Evolutionary conservation across 2,113 vertebrate genomes (phyloP).

Genomic region (Sebastes schlegelii): DNA sequence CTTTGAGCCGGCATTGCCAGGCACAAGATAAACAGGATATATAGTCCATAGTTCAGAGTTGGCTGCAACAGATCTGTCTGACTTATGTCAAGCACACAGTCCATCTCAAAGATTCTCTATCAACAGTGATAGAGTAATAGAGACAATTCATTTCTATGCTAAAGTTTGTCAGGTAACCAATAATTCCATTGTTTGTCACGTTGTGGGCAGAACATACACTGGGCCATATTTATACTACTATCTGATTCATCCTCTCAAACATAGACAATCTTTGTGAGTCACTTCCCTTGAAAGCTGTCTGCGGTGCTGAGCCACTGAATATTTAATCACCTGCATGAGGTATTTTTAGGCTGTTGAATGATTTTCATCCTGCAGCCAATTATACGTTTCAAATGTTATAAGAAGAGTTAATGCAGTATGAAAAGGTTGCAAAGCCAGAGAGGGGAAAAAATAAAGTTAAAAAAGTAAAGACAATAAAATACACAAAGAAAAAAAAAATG

Average conservation of each 20-base stretch:
- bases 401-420: background rate
- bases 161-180: background rate
- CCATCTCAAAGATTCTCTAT: background rate
- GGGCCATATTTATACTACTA: background rate
- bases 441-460: background rate
- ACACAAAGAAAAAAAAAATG: background rate
- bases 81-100: background rate
- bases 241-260: background rate
- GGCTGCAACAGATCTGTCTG: background rate
- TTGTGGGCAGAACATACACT: background rate
- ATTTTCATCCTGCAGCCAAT: background rate
- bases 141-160: background rate
- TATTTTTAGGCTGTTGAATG: background rate
- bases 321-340: background rate
- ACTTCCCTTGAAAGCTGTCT: background rate
- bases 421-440: background rate
- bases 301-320: background rate
- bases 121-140: background rate
- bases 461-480: background rate
- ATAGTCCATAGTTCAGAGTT: background rate
- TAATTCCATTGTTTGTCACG: background rate
- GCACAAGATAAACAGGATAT: background rate
- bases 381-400: background rate
- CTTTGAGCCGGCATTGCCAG: constrained; percentile 8
- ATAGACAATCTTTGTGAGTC: background rate